Percentiles rank a stretch among this genome's conserved stretches.
Conservation (phyloP, 2,113 vertebrate species). For the Grammomys dolichurus region DNA sequence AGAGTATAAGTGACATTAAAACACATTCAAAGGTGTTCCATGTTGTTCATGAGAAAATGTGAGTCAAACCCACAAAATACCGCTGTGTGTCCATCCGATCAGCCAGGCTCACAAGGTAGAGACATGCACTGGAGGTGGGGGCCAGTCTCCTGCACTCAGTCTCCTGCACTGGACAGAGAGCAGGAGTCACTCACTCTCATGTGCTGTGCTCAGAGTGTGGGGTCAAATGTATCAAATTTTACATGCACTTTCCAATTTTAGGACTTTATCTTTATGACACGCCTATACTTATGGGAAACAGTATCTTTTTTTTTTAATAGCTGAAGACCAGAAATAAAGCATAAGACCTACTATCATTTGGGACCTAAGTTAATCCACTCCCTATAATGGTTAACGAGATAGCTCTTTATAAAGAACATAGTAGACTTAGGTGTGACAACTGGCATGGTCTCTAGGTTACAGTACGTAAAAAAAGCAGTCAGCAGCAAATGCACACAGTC, state of each 20-base stretch:
- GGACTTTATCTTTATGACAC: background rate
- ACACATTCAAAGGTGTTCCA: background rate
- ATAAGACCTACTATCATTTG: background rate
- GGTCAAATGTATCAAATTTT: background rate
- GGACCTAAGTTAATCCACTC: background rate
- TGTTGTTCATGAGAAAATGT: background rate
- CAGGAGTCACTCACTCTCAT: background rate
- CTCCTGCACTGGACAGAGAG: background rate
- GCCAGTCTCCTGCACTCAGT: background rate
- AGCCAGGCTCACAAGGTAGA: background rate
- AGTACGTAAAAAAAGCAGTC: background rate
- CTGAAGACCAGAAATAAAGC: background rate
- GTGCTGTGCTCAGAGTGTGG: background rate
- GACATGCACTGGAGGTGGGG: background rate
- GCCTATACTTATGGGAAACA: background rate
- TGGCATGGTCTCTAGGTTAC: background rate
- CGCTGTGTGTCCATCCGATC: background rate
- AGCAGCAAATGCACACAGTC: background rate
- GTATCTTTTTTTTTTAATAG: background rate
- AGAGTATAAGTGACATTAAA: background rate
- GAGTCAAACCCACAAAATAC: background rate
- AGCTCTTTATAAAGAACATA: background rate
- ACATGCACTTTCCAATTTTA: background rate
- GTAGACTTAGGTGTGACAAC: background rate
- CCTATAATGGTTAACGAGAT: background rate